phyloP scores from a whole-genome alignment of 2,113 vertebrate genomes.

The Lophura nycthemera region DNA sequence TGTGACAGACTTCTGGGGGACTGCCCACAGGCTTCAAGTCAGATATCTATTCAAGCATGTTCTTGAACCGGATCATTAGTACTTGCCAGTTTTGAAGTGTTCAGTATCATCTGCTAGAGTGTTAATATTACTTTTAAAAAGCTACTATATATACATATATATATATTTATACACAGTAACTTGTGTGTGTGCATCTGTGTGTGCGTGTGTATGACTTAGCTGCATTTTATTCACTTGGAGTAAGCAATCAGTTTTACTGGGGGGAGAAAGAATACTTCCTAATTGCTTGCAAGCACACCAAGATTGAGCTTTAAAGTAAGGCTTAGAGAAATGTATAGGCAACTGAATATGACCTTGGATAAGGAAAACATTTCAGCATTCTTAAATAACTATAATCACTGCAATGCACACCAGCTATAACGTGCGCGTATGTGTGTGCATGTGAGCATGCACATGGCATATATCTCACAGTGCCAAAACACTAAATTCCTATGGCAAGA shows the following conservation, averaged over 20 bases:
- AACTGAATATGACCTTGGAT: background rate
- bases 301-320: background rate
- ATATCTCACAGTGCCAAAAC: background rate
- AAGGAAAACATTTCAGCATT: background rate
- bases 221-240: background rate
- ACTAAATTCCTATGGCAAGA: background rate
- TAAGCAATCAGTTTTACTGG: background rate
- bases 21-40: background rate
- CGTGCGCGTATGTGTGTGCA: fast-evolving
- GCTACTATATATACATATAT: background rate
- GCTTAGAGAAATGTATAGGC: background rate
- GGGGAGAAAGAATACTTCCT: background rate
- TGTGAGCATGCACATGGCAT: background rate
- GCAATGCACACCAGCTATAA: background rate
- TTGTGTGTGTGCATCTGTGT: background rate
- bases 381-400: background rate
- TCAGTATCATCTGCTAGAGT: background rate
- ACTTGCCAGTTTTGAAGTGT: background rate
- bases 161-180: background rate
- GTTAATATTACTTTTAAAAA: background rate
- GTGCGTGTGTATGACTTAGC: background rate
- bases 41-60: background rate
- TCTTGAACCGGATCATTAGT: background rate
- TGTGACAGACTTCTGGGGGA: background rate
- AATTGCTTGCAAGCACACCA: background rate